These are phyloP conservation scores for Pongo abelii DNA, from an alignment of 2,113 vertebrate species.

Conservation along the genomic window DNA sequence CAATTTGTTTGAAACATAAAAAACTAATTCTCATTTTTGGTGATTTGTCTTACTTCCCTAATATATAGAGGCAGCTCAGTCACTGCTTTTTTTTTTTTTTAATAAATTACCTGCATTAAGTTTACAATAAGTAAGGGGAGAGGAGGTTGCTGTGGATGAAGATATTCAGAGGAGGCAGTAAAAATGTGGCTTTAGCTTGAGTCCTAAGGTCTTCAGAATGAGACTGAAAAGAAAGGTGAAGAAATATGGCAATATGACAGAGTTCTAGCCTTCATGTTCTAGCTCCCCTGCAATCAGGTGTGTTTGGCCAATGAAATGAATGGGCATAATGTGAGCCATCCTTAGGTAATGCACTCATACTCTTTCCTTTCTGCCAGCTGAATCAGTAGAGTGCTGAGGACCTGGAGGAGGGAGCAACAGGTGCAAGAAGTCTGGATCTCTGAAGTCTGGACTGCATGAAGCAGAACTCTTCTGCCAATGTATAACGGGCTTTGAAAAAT, in stretches of 20 bases:
- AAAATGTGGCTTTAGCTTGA: not conserved
- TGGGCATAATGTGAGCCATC: not conserved
- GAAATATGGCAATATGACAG: not conserved
- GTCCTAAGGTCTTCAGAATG: not conserved
- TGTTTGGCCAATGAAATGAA: not conserved
- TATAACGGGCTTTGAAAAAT: not conserved
- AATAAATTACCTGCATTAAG: not conserved
- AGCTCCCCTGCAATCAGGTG: not conserved
- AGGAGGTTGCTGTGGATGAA: not conserved
- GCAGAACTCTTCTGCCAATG: not conserved
- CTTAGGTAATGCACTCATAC: not conserved
- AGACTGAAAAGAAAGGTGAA: not conserved
- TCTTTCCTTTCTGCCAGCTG: not conserved
- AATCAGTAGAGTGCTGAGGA: not conserved
- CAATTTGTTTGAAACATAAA: not conserved
- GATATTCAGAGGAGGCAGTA: not conserved
- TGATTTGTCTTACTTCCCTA: not conserved
- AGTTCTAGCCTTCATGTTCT: not conserved
- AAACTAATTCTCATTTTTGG: not conserved
- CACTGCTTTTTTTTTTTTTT: not conserved
- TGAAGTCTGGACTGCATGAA: not conserved
- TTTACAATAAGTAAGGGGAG: not conserved
- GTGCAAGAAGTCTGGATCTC: not conserved
- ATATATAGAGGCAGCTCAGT: not conserved
- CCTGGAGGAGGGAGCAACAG: not conserved